Evolutionary conservation across 2,113 vertebrate genomes (phyloP).

Genomic region (Glaucidium brasilianum): DNA sequence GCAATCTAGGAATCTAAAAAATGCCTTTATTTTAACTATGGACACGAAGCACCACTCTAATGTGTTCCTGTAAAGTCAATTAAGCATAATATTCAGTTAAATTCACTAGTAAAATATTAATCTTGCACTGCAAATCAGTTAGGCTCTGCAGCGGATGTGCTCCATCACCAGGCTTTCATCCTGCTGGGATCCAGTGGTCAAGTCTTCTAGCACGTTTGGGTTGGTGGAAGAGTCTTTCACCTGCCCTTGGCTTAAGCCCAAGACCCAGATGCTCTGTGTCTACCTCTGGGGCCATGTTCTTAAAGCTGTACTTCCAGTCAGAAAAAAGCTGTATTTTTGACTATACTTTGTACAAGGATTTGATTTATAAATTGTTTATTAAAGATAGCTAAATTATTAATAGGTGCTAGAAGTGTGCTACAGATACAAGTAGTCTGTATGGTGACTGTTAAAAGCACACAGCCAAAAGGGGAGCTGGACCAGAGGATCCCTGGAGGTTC

Average conservation of each 20-base stretch:
- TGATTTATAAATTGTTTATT: conserved; percentile 2
- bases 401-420: background rate
- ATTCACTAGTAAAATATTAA: background rate
- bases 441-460: background rate
- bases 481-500: background rate
- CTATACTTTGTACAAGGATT: background rate
- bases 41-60: background rate
- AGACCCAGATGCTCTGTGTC: background rate
- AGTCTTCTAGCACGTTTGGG: background rate
- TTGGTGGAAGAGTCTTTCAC: background rate
- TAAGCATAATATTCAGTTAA: background rate
- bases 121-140: background rate
- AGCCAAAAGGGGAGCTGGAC: background rate
- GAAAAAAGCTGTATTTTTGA: background rate
- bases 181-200: background rate
- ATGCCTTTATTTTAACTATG: background rate
- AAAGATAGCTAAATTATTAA: background rate
- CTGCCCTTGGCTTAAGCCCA: background rate
- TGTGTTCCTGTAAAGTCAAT: background rate
- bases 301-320: background rate
- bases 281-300: background rate
- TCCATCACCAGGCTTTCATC: background rate
- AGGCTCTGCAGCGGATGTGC: background rate
- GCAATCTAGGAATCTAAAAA: background rate
- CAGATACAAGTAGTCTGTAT: background rate